Conservation (phyloP, 1,140 invertebrate genomes). For the Pectinophora gossypiella region DNA sequence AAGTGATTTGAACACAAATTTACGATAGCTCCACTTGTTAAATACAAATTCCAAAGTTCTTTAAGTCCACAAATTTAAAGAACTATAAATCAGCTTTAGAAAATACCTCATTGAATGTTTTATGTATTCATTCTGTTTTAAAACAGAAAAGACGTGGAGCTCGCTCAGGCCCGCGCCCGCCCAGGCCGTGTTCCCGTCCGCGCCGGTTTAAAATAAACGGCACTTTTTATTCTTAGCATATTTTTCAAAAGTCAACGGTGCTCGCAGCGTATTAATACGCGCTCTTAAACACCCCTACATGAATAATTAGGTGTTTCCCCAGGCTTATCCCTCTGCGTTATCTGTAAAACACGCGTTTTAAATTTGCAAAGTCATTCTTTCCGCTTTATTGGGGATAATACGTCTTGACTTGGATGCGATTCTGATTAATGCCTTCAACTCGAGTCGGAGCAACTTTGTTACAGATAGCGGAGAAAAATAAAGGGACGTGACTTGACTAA, state of each 20-base stretch:
- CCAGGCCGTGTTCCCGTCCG: constrained; percentile 54
- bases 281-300: constrained; percentile 67
- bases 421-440: constrained; percentile 71
- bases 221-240: constrained; percentile 55
- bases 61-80: not conserved
- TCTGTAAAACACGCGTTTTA: constrained; percentile 68
- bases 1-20: too few species aligned
- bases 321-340: constrained; percentile 57
- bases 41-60: too few species aligned
- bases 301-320: constrained; percentile 72
- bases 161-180: constrained; percentile 30
- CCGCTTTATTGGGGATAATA: constrained; percentile 71
- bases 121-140: constrained; percentile 39
- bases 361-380: constrained; percentile 73
- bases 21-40: too few species aligned
- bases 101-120: constrained; percentile 21
- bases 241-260: constrained; percentile 53
- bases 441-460: constrained; percentile 61
- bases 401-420: constrained; percentile 59
- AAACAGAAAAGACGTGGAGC: constrained; percentile 36
- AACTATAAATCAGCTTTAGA: constrained; percentile 3
- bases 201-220: constrained; percentile 55
- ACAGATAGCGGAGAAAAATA: constrained; percentile 67
- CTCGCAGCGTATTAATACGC: constrained; percentile 58
- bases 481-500: constrained; percentile 65